Evolutionary conservation across 2,797 vertebrate genomes (phyloP).

Genomic region (Mus minutoides): DNA sequence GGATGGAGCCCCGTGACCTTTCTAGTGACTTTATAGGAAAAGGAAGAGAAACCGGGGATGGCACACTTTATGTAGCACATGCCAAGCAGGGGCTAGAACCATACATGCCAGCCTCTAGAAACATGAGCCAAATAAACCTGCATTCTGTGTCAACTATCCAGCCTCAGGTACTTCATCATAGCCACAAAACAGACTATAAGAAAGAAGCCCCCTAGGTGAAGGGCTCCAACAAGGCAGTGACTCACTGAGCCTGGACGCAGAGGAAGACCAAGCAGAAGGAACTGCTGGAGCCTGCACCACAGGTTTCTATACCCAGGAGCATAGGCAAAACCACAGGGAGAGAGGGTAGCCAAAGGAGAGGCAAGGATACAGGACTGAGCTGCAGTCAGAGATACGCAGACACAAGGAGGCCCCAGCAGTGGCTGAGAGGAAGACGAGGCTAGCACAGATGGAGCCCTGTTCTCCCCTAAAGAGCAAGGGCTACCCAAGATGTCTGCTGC

Average conservation of each 20-base stretch:
- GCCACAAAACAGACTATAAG: neutral
- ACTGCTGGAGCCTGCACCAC: neutral
- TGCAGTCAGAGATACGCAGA: neutral
- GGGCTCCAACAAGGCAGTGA: neutral
- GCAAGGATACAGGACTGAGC: neutral
- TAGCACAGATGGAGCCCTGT: accelerated
- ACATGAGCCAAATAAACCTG: neutral
- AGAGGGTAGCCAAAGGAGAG: neutral
- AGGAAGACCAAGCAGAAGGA: neutral
- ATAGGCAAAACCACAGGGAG: neutral
- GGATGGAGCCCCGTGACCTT: neutral
- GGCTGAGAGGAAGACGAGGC: neutral
- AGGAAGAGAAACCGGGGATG: neutral
- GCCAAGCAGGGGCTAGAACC: neutral
- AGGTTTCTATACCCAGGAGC: neutral
- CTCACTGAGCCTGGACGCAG: neutral
- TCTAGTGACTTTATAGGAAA: neutral
- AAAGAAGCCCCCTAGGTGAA: neutral
- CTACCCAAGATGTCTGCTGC: neutral
- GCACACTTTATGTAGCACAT: neutral
- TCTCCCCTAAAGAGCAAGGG: accelerated
- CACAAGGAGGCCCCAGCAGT: neutral
- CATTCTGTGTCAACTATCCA: neutral
- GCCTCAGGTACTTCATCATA: neutral
- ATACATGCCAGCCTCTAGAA: neutral